Conservation (phyloP, 2,888 invertebrate genomes). For the Monoplex corrugatus region DNA sequence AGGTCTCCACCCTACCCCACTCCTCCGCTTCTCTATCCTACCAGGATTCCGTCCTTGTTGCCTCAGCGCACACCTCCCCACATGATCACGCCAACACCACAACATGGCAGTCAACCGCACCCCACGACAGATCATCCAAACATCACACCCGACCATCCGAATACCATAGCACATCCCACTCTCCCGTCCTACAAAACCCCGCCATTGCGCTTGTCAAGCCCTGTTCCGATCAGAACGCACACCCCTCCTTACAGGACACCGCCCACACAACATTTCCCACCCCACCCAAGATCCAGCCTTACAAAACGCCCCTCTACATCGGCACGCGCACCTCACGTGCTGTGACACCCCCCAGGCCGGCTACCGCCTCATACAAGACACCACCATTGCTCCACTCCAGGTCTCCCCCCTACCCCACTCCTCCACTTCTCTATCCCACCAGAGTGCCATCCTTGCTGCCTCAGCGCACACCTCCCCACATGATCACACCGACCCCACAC, state of each 20-base stretch:
- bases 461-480: background rate
- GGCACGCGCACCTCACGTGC: background rate
- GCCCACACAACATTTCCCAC: background rate
- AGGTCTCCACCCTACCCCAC: background rate
- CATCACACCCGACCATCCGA: too few species aligned
- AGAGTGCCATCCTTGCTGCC: background rate
- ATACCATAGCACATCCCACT: too few species aligned
- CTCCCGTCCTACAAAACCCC: too few species aligned
- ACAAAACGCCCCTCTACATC: background rate
- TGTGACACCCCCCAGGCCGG: background rate
- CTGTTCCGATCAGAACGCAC: too few species aligned
- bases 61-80: background rate
- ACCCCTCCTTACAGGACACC: background rate
- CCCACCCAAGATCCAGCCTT: background rate
- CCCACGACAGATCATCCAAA: too few species aligned
- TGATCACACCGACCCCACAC: background rate
- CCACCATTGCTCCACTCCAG: background rate
- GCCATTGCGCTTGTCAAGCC: background rate
- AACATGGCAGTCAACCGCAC: too few species aligned
- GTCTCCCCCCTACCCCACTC: background rate
- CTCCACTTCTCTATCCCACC: background rate
- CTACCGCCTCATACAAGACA: background rate
- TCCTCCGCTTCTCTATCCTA: background rate
- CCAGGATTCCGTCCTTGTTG: background rate
- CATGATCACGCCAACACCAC: background rate